These are phyloP conservation scores for Pammene fasciana DNA, from an alignment of 2,888 invertebrate species.

Conservation along the genomic window DNA sequence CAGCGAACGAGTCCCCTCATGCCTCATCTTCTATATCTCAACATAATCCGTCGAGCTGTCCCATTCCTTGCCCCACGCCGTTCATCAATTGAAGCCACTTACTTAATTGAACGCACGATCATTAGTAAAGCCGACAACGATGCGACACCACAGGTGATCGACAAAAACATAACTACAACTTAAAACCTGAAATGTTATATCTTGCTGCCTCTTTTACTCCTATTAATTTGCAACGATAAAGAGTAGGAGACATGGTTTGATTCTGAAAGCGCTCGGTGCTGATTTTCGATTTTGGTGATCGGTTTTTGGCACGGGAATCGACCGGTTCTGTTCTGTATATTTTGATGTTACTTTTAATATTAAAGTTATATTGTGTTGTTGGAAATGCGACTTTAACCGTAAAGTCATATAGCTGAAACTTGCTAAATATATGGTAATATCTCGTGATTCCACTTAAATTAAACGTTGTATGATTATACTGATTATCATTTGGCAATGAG, in stretches of 20 bases:
- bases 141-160: slow-evolving; percentile 57
- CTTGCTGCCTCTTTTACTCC: neutral
- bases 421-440: neutral
- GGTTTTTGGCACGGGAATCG: slow-evolving; percentile 47
- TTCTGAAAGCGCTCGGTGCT: slow-evolving; percentile 47
- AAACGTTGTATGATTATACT: slow-evolving; percentile 2
- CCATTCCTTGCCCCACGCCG: slow-evolving; percentile 18
- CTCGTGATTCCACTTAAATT: slow-evolving; percentile 3
- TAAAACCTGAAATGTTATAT: slow-evolving; percentile 34
- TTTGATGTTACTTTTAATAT: slow-evolving; percentile 19
- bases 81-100: slow-evolving; percentile 37
- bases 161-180: slow-evolving; percentile 59
- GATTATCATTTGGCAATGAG: slow-evolving; percentile 56
- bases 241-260: slow-evolving; percentile 33
- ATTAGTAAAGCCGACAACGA: slow-evolving; percentile 33
- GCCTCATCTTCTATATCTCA: slow-evolving; percentile 16
- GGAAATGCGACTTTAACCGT: neutral
- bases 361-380: neutral
- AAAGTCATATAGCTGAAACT: neutral
- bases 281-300: slow-evolving; percentile 55
- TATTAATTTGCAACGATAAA: neutral
- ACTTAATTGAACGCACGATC: slow-evolving; percentile 30
- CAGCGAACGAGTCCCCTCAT: slow-evolving; percentile 7
- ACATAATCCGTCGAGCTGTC: slow-evolving; percentile 37
- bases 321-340: slow-evolving; percentile 33